These are phyloP conservation scores for Brachynemurus nebulosus DNA, from an alignment of 2,888 invertebrate genomes.

Conservation along the genomic window DNA sequence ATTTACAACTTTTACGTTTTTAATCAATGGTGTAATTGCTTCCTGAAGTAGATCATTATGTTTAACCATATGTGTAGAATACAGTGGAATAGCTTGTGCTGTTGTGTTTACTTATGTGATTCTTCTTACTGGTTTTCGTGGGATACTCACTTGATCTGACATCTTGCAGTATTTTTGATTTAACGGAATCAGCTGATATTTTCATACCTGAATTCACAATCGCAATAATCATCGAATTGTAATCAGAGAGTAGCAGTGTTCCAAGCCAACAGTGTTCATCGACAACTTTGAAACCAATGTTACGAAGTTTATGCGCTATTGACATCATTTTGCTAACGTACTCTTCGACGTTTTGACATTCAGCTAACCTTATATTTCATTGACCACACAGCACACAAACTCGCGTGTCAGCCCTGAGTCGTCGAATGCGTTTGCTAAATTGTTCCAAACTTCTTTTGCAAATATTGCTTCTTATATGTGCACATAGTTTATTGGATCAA, in stretches of 20 bases:
- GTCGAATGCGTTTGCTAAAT: conserved; percentile 19
- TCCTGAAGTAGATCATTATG: too few species aligned
- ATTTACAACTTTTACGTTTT: too few species aligned
- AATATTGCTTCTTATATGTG: conserved; percentile 19
- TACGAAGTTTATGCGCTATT: conserved; percentile 21
- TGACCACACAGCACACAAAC: conserved; percentile 20
- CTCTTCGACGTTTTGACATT: conserved; percentile 20
- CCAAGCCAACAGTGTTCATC: conserved; percentile 24
- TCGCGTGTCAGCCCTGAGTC: conserved; percentile 23
- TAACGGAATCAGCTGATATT: conserved; percentile 21
- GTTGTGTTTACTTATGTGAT: too few species aligned
- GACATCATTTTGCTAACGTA: conserved; percentile 20
- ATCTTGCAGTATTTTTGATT: conserved; percentile 21
- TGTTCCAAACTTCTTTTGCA: conserved; percentile 22
- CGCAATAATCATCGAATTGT: conserved; percentile 23
- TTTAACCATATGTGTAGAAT: too few species aligned
- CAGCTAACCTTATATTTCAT: conserved; percentile 19
- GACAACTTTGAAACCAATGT: conserved; percentile 18
- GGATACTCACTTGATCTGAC: conserved; percentile 9
- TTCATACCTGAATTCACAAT: conserved; percentile 19
- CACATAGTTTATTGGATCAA: conserved; percentile 20
- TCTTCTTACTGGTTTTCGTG: background rate
- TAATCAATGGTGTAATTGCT: background rate
- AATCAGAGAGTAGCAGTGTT: conserved; percentile 22
- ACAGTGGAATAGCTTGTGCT: too few species aligned